These are phyloP conservation scores for Microctenopoma steveboyesi DNA, from an alignment of 2,797 vertebrate species.

Conservation along the genomic window DNA sequence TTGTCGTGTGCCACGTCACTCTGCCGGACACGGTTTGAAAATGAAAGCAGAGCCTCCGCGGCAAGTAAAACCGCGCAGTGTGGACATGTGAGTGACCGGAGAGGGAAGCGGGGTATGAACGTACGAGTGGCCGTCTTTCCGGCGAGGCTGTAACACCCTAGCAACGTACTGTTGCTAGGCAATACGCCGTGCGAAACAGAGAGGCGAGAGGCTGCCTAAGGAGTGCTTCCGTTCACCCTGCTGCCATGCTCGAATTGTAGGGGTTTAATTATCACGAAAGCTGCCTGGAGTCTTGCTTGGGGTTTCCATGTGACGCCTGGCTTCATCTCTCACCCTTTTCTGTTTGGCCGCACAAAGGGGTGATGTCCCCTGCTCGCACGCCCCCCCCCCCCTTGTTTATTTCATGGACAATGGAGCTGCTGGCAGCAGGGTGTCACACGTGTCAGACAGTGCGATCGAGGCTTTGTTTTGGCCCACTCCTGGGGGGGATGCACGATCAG, in stretches of 20 bases:
- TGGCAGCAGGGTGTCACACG: conserved; percentile 54
- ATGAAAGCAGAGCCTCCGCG: not conserved
- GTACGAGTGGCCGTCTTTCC: conserved; percentile 33
- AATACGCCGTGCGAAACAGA: conserved; percentile 59
- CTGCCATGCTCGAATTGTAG: not conserved
- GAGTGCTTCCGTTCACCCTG: conserved; percentile 2
- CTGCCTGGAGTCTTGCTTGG: not conserved
- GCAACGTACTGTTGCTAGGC: conserved; percentile 82
- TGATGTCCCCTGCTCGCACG: conserved; percentile 15
- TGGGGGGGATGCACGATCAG: conserved; percentile 29
- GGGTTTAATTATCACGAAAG: not conserved
- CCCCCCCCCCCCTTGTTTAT: not conserved
- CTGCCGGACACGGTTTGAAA: not conserved
- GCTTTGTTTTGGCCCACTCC: conserved; percentile 61
- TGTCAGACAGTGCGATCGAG: conserved; percentile 58
- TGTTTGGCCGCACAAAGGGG: conserved; percentile 58
- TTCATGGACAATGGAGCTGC: conserved; percentile 44
- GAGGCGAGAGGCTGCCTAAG: conserved; percentile 25
- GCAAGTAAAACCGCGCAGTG: not conserved
- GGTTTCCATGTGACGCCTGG: conserved; percentile 23
- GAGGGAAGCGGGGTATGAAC: not conserved
- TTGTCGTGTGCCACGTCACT: conserved; percentile 59
- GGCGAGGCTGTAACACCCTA: conserved; percentile 48
- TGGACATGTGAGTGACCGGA: not conserved
- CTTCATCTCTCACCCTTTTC: conserved; percentile 29